Evolutionary conservation across 2,113 vertebrate species (phyloP), one percentile per base, ranked within the genome.

Genomic region (Scomber japonicus): DNA sequence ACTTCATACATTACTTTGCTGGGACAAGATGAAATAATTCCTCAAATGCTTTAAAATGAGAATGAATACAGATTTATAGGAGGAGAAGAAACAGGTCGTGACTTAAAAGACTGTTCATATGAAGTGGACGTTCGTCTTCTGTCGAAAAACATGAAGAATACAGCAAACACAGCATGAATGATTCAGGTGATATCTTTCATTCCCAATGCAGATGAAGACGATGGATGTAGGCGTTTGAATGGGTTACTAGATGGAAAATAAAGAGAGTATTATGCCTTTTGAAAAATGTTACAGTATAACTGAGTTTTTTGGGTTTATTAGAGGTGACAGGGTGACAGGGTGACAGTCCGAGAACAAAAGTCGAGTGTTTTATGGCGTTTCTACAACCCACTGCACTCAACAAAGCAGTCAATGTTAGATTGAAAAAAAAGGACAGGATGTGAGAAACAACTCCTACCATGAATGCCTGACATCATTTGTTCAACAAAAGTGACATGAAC

Each of bases 301-400:
- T 85, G 84, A 89, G 62, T 59, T 46, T 53, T 27, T 61, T 27
- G 24, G 62, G 66, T 77, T 76, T 76, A 71, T 83, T 56, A 45
- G 67, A 84, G 70, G 75, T 81, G 71, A 24, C 59, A 63, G 64
- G 69, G 21, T 21, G 21, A 21, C 21, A 21, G 21, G 77, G 82
- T 90, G 73, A n/a, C 66, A 56, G 67, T 68, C 56, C 46, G 57
- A 78, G 79, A 93, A 94, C 92, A 94, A 72, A 87, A 67, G 82
- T 88, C 68, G 82, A 83, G 89, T 94, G 91, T 95, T 90, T 80
- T 60, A 53, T 64, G 64, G 85, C 73, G 69, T 82, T 61, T 80
- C 64, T 66, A 80, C 80, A 67, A 44, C 82, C 56, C 79, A 78
- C 49, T 75, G 75, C 85, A 90, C 12, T 60, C 35, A 86, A 92